Percentiles rank a stretch among this genome's conserved stretches.
phyloP scores from a whole-genome alignment of 2,113 vertebrate species.

The Leptosomus discolor region DNA sequence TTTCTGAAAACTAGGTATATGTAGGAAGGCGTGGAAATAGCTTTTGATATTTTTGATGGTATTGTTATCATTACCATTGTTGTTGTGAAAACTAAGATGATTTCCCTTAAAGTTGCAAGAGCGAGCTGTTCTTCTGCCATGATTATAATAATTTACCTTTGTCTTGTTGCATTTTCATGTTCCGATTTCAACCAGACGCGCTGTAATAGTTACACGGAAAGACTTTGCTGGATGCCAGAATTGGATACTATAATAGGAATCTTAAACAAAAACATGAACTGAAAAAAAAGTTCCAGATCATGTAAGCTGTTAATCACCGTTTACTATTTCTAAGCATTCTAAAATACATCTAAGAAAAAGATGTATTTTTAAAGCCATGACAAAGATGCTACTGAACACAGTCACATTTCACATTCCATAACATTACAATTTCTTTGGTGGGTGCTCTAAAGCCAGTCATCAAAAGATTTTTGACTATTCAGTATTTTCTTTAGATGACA shows the following conservation, averaged over 20 bases:
- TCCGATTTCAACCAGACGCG: background rate
- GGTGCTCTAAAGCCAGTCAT: background rate
- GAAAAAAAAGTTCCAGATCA: background rate
- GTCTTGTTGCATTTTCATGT: background rate
- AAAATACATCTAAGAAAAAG: background rate
- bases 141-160: background rate
- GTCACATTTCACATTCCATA: background rate
- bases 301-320: background rate
- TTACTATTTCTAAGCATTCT: background rate
- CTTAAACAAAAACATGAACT: background rate
- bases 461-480: background rate
- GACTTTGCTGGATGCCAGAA: background rate
- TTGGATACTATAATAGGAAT: accelerated
- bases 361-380: background rate
- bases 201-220: background rate
- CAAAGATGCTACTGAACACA: background rate
- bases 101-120: background rate
- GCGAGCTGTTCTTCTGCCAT: background rate
- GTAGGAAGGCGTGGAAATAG: background rate
- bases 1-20: background rate
- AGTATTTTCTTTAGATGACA: background rate
- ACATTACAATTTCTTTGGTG: background rate
- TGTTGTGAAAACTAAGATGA: background rate
- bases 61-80: background rate
- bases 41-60: background rate